Conservation (phyloP, 2,888 invertebrate species). For the Ormyrus rosae region DNA sequence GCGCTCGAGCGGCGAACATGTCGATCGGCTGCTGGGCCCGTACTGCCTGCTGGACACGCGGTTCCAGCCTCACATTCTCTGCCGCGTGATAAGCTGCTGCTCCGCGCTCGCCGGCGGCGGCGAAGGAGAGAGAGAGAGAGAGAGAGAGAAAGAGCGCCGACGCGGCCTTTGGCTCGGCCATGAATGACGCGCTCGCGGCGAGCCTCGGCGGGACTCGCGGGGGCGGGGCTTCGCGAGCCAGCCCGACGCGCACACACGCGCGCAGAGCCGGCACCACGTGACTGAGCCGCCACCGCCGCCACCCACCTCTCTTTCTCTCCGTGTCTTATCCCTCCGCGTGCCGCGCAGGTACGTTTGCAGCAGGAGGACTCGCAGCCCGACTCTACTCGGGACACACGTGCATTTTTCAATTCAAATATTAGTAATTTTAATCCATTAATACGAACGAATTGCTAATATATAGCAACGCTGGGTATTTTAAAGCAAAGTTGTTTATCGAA, state of each 20-base stretch:
- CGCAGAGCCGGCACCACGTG: conserved; percentile 27
- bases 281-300: conserved; percentile 23
- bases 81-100: not conserved
- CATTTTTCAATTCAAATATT: too few species aligned
- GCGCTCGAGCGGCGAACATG: not conserved
- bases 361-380: too few species aligned
- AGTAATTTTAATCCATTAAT: too few species aligned
- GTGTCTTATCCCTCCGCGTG: too few species aligned
- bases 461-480: too few species aligned
- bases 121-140: conserved; percentile 33
- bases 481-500: too few species aligned
- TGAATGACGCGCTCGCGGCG: conserved; percentile 71
- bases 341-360: too few species aligned
- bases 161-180: conserved; percentile 74
- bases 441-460: too few species aligned
- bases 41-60: too few species aligned
- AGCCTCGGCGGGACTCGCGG: conserved; percentile 75
- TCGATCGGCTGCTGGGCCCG: conserved; percentile 13
- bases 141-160: conserved; percentile 40
- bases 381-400: too few species aligned
- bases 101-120: not conserved
- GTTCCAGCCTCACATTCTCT: not conserved
- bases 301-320: not conserved
- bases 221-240: conserved; percentile 70
- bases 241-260: conserved; percentile 63